A percentile compares a stretch with the other conserved stretches of the same genome.
Evolutionary conservation across 2,797 vertebrate genomes (phyloP).

Genomic region (Malurus splendens): DNA sequence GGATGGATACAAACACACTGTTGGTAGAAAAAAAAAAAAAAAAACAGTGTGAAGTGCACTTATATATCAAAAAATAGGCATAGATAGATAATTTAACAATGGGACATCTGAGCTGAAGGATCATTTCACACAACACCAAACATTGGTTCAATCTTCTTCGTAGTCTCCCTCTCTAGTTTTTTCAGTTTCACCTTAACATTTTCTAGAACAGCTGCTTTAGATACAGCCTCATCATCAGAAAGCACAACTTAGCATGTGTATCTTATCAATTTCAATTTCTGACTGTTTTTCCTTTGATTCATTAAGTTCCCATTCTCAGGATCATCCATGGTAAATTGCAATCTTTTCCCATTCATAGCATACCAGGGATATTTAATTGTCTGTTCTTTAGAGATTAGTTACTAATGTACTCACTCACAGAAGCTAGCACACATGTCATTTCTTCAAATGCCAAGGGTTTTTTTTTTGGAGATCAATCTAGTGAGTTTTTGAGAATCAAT

Average conservation of each 20-base stretch:
- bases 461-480: not conserved
- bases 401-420: not conserved
- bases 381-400: not conserved
- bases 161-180: not conserved
- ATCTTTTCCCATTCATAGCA: slow-evolving; percentile 12
- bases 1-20: not conserved
- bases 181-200: not conserved
- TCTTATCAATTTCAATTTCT: slow-evolving; percentile 5
- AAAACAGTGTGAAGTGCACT: not conserved
- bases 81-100: not conserved
- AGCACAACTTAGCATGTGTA: slow-evolving; percentile 2
- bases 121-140: not conserved
- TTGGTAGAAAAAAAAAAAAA: not conserved
- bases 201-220: not conserved
- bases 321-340: slow-evolving; percentile 12
- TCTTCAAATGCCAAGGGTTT: not conserved
- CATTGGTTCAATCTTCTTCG: not conserved
- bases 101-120: not conserved
- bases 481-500: not conserved
- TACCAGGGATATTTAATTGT: not conserved
- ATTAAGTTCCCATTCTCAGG: not conserved
- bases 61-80: not conserved
- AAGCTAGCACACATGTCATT: not conserved
- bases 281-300: not conserved
- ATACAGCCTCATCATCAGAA: not conserved